phyloP scores from a whole-genome alignment of 2,888 invertebrate species.

The Diogma glabrata region DNA sequence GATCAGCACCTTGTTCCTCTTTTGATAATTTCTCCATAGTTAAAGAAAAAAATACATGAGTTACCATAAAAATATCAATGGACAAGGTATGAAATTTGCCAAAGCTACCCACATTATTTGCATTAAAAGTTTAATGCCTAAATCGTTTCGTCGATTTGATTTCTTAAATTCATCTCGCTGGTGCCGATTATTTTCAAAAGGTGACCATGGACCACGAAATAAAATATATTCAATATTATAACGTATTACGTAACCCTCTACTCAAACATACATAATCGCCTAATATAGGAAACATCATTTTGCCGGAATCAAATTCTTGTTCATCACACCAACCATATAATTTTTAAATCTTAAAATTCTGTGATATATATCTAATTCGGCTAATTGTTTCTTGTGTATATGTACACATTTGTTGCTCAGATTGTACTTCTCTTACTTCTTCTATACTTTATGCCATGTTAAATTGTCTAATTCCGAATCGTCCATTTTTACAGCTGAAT shows the following conservation, averaged over 20 bases:
- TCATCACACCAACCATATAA: constrained; percentile 95
- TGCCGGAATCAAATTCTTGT: constrained; percentile 84
- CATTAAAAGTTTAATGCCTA: constrained; percentile 60
- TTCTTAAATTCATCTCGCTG: constrained; percentile 84
- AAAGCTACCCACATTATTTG: constrained; percentile 70
- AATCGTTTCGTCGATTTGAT: constrained; percentile 59
- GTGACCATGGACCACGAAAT: constrained; percentile 93
- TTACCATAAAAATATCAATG: constrained; percentile 88
- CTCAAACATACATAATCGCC: constrained; percentile 86
- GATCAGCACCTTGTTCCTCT: constrained; percentile 87
- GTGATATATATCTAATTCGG: constrained; percentile 94
- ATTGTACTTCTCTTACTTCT: constrained; percentile 78
- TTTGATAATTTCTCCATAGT: constrained; percentile 78
- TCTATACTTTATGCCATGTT: constrained; percentile 91
- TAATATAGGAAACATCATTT: constrained; percentile 65
- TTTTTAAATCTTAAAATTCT: constrained; percentile 93
- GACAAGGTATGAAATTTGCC: constrained; percentile 72
- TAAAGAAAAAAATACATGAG: constrained; percentile 88
- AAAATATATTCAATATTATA: constrained; percentile 84
- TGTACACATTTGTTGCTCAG: constrained; percentile 93
- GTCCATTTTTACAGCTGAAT: constrained; percentile 72
- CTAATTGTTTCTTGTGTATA: constrained; percentile 91
- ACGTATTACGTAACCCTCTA: constrained; percentile 71
- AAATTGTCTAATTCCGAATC: constrained; percentile 74
- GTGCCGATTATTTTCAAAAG: constrained; percentile 95